Evolutionary conservation across 2,888 invertebrate genomes (phyloP).

Genomic region (Macroteleia sp.): DNA sequence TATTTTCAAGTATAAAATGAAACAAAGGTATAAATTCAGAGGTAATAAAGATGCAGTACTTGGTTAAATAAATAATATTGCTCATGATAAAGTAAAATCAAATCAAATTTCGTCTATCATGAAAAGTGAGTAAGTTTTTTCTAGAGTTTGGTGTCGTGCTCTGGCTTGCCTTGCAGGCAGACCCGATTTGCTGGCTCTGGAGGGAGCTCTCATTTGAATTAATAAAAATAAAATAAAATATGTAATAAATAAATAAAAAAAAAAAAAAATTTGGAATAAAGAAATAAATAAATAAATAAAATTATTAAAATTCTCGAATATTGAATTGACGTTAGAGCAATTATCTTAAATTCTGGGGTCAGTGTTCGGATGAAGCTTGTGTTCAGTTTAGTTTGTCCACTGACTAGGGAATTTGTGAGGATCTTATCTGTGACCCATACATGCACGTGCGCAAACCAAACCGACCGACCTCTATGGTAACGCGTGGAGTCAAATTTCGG

Average conservation of each 20-base stretch:
- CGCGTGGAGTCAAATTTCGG: constrained; percentile 37
- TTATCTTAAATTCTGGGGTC: constrained; percentile 18
- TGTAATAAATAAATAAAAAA: not conserved
- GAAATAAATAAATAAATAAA: constrained; percentile 4
- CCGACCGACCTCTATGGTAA: constrained; percentile 51
- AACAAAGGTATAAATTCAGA: too few relatives aligned
- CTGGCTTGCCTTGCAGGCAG: constrained; percentile 30
- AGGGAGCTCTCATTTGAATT: constrained; percentile 5
- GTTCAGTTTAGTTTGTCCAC: constrained; percentile 42
- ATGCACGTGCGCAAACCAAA: constrained; percentile 64
- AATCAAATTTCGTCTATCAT: not conserved
- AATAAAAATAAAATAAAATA: not conserved
- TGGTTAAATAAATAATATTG: not conserved
- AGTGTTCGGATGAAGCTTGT: constrained; percentile 36
- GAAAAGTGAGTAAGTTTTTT: constrained; percentile 1
- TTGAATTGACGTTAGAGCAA: not conserved
- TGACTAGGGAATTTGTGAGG: constrained; percentile 48
- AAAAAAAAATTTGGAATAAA: not conserved
- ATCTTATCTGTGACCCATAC: constrained; percentile 44
- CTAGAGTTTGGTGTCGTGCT: constrained; percentile 20
- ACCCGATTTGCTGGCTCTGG: constrained; percentile 21
- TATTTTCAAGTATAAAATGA: too few relatives aligned
- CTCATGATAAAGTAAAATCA: constrained; percentile 5
- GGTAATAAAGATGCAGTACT: too few relatives aligned
- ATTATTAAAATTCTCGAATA: not conserved